These are phyloP conservation scores for Ammospiza caudacuta DNA, from an alignment of 2,113 vertebrate genomes.

Conservation along the genomic window DNA sequence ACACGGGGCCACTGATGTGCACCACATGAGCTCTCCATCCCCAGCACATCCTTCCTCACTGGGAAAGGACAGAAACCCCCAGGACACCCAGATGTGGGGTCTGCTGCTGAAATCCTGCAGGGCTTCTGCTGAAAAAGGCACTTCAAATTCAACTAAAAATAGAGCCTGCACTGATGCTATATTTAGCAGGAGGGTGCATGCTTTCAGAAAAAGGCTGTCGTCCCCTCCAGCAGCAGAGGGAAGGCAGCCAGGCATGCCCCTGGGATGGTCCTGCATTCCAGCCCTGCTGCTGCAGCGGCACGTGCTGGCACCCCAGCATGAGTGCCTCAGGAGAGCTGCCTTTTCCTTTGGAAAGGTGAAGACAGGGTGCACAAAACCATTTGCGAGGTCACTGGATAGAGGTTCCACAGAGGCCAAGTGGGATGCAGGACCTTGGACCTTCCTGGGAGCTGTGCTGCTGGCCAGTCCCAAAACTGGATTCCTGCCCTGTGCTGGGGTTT, in stretches of 20 bases:
- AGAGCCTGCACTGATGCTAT: background rate
- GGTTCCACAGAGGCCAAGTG: background rate
- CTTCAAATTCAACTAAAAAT: constrained; percentile 26
- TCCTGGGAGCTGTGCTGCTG: background rate
- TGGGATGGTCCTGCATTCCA: background rate
- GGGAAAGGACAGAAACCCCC: background rate
- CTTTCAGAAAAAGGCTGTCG: background rate
- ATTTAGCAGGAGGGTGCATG: background rate
- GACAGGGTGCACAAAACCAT: background rate
- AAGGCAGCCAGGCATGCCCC: background rate
- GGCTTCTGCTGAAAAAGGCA: background rate
- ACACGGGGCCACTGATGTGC: background rate
- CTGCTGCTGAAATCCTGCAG: background rate
- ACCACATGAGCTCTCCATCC: background rate
- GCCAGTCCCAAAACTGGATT: background rate
- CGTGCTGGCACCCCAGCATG: accelerated
- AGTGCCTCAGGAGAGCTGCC: accelerated
- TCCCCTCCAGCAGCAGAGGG: background rate
- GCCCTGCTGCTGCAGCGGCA: background rate
- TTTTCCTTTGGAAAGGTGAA: background rate
- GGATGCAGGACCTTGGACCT: background rate
- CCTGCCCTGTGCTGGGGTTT: accelerated
- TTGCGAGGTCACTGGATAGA: background rate
- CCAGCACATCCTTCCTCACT: background rate
- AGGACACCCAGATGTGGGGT: background rate